Evolutionary conservation across 2,113 vertebrate species (phyloP), one percentile per base, ranked within the genome.

Genomic region (Cyprinus carpio): DNA sequence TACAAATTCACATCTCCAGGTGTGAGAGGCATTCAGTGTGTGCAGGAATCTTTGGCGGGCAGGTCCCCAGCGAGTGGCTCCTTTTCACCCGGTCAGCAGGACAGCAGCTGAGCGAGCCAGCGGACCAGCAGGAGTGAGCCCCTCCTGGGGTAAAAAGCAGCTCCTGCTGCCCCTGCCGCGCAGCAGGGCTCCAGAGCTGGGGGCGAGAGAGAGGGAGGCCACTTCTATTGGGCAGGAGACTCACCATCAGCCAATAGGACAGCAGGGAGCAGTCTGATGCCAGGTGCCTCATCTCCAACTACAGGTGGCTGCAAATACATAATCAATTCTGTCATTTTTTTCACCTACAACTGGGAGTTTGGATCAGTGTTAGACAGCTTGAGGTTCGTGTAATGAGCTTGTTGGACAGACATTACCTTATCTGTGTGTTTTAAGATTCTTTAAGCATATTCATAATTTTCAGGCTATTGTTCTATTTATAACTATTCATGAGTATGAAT

Each of bases 91-190:
- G 77, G 78, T 84, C 86, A 83, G 83, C 78, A 62, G 88, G 88
- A 84, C 84, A 81, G 75, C 13, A 71, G 84, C 84, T 29, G 71
- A 83, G 86, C 67, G 8, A 74, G 86, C 85, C 88, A 85, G 75
- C 83, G n/a, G 51, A 67, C 74, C 79, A 72, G 85, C 64, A 82
- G 88, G 85, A 75, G 85, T 40, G 75, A 81, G 75, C 56, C 71
- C 87, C 87, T 85, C 87, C 87, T 85, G 87, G 84, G 87, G 87
- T 88, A 85, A 88, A 88, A 88, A 88, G 87, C 87, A 85, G 84
- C 87, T 85, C 84, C 82, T 64, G 80, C 80, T 85, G 84, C 80
- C 84, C 84, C 84, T n/a, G 78, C 80, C 40, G 67, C 27, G 1
- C 18, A 46, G 77, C 69, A 40, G n/a, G 75, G 34, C 78, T 76